These are phyloP conservation scores for Polypedilum pembai DNA, from an alignment of 1,140 invertebrate genomes.

Conservation along the genomic window DNA sequence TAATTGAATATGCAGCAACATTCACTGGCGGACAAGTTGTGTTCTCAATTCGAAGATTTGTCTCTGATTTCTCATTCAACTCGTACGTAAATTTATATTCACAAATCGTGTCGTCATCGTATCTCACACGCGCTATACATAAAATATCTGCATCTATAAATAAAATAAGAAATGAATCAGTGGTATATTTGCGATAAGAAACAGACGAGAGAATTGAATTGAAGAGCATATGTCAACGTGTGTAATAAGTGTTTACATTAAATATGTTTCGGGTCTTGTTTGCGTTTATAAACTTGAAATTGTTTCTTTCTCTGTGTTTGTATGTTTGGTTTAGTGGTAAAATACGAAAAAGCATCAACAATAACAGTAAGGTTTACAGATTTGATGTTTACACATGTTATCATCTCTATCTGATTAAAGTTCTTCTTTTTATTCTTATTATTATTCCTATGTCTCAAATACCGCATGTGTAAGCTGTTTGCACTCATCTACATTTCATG, in stretches of 20 bases:
- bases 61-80: conserved; percentile 37
- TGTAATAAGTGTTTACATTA: conserved; percentile 19
- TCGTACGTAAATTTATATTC: conserved; percentile 47
- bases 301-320: not conserved
- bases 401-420: not conserved
- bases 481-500: not conserved
- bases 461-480: not conserved
- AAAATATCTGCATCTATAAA: not conserved
- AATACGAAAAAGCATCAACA: not conserved
- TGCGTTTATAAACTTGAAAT: not conserved
- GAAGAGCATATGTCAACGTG: not conserved
- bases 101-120: conserved; percentile 44
- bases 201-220: not conserved
- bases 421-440: not conserved
- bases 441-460: not conserved
- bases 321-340: not conserved
- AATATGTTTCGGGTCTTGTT: not conserved
- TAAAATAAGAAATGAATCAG: not conserved
- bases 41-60: conserved; percentile 42
- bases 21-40: conserved; percentile 41
- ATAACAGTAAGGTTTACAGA: not conserved
- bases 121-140: conserved; percentile 29
- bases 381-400: not conserved
- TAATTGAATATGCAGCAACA: conserved; percentile 35
- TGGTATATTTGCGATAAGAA: too few species aligned